Base-by-base conservation (phyloP, 1,140 invertebrate genomes). In the Plectrocnemia conspersa region DNA sequence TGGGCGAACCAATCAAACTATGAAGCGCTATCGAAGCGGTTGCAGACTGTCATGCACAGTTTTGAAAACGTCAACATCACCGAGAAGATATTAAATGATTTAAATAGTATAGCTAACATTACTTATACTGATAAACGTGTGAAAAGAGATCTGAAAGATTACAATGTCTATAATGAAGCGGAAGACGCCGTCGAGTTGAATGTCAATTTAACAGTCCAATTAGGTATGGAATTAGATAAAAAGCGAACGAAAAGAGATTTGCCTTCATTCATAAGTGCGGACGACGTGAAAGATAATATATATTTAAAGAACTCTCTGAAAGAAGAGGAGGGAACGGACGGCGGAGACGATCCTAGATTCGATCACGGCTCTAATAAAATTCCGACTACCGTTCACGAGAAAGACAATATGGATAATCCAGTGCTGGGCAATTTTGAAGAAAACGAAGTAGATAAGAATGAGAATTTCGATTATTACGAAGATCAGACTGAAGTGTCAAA, bases 1-100 rank as follows among this genome's bases (percentile, higher is more conserved):
- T 93, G 89, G 89, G 89, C 82, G 0, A 82, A 79, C 54, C 77
- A 81, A 54, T 77, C 70, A 38, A 79, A 79, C 61, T 86, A 76
- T 64, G 70, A 62, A 56, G 66, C 62, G 22, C 70, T 71, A 61
- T 24, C 64, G 64, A 54, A 66, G 70, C 60, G 65, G 65, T 64
- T 66, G 67, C 45, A 62, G 54, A 53, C 55, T 38, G 41, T 58
- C n/a, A 49, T 56, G 3, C 21, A 50, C 11, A 13, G 24, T n/a
- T 57, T 54, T 23, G 16, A 21, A 5, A 54, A 46, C 15, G 13
- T 57, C 16, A 57, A 57, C 23, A 46, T 54, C 23, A 57, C 55
- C 0, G 54, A 61, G n/a, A 50, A 36, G 24, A 16, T 54, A 2
- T 35, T 49, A 13, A 56, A 45, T 38, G 58, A 60, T 29, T 54